Conservation (phyloP, 37 sponge, comb jelly and placozoan genomes). For the Chondrilla cf. caribensis region DNA sequence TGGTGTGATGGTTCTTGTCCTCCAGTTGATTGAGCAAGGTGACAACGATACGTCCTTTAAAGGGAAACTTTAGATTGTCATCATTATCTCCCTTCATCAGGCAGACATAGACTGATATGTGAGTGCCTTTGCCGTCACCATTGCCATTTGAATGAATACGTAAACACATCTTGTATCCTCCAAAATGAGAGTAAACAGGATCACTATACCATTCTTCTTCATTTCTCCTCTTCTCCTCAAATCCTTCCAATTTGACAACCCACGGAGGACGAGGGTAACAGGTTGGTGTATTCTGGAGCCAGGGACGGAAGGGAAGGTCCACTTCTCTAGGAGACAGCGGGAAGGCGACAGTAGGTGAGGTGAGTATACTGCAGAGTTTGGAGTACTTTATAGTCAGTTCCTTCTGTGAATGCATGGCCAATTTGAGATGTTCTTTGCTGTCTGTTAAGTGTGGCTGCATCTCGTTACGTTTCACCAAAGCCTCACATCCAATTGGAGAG, state of each 20-base stretch:
- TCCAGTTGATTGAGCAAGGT: conserved; percentile 50
- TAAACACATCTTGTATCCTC: conserved; percentile 51
- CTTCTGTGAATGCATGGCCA: background rate
- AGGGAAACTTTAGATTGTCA: conserved; percentile 44
- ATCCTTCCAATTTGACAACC: conserved; percentile 15
- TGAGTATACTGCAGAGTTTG: no score
- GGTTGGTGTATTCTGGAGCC: conserved; percentile 14
- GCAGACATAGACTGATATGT: conserved; percentile 35
- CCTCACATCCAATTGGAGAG: conserved; percentile 45
- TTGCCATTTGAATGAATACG: conserved; percentile 14
- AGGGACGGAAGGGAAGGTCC: background rate
- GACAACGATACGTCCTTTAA: conserved; percentile 38
- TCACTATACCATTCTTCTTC: conserved; percentile 39
- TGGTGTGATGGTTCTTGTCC: conserved; percentile 29
- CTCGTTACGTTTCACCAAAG: background rate
- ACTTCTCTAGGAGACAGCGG: no score
- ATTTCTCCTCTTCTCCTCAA: conserved; percentile 4
- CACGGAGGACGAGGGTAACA: conserved; percentile 4
- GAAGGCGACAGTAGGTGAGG: no score
- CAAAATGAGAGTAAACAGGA: conserved; percentile 43
- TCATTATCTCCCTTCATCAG: conserved; percentile 54
- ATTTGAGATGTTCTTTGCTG: background rate
- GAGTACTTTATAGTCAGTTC: no score
- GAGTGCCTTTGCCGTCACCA: conserved; percentile 15
- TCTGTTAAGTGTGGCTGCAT: background rate